Conservation (phyloP, 2,113 vertebrate species). For the Misgurnus anguillicaudatus region DNA sequence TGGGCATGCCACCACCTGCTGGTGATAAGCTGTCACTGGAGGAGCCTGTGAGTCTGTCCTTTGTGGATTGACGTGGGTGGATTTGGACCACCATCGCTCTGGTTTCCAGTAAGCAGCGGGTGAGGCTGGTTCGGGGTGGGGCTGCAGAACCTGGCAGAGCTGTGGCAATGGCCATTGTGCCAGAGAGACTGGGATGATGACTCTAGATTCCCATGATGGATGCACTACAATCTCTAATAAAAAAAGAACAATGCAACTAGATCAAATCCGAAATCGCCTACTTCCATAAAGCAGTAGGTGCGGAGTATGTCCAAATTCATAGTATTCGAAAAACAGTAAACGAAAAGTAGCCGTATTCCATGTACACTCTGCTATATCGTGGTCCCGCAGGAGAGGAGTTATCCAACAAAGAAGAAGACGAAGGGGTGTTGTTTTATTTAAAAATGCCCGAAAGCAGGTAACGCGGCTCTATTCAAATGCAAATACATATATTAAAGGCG, state of each 20-base stretch:
- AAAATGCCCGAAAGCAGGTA: too few species aligned
- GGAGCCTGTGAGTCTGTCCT: conserved; percentile 37
- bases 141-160: conserved; percentile 15
- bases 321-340: too few species aligned
- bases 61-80: conserved; percentile 33
- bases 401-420: too few species aligned
- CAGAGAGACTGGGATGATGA: background rate
- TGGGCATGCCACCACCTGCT: conserved; percentile 78
- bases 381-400: too few species aligned
- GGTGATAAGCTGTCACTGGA: conserved; percentile 66
- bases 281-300: too few species aligned
- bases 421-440: too few species aligned
- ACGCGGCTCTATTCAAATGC: too few species aligned
- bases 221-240: conserved; percentile 6
- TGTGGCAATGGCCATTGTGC: conserved; percentile 1
- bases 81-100: conserved; percentile 32
- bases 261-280: background rate
- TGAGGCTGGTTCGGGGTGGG: conserved; percentile 35
- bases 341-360: too few species aligned
- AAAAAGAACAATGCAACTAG: background rate
- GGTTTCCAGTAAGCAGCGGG: conserved; percentile 41
- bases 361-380: too few species aligned
- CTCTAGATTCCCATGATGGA: background rate
- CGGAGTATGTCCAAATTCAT: too few species aligned
- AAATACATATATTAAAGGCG: too few species aligned